A percentile compares a stretch with the other conserved stretches of the same genome.
These are phyloP conservation scores for Dynastes tityus DNA, from an alignment of 2,888 invertebrate species.

Conservation along the genomic window DNA sequence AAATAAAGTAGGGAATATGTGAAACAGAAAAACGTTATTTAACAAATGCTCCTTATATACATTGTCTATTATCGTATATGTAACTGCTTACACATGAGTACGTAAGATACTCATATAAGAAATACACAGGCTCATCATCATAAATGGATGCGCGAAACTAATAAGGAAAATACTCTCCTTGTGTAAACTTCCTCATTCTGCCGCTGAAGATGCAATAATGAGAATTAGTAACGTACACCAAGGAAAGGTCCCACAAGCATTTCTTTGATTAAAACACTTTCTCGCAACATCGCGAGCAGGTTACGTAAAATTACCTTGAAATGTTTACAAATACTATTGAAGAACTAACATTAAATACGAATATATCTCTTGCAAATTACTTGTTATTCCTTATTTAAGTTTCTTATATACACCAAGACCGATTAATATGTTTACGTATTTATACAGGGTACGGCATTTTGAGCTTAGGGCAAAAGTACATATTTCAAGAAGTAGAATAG, in stretches of 20 bases:
- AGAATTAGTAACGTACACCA: conserved; percentile 19
- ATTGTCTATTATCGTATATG: conserved; percentile 25
- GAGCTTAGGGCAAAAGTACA: no score
- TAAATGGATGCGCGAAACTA: conserved; percentile 18
- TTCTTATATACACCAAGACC: no score
- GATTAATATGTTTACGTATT: no score
- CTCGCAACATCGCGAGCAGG: background rate
- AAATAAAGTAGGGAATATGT: background rate
- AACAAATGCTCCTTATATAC: conserved; percentile 19
- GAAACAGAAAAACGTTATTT: conserved; percentile 25
- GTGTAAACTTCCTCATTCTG: conserved; percentile 41
- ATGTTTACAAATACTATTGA: background rate
- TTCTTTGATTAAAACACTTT: conserved; percentile 41
- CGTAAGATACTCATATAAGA: conserved; percentile 8
- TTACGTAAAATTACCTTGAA: conserved; percentile 39
- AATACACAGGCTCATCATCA: conserved; percentile 2
- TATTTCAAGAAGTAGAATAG: no score
- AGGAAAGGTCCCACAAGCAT: conserved; percentile 40
- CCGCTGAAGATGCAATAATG: conserved; percentile 16
- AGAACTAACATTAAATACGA: background rate
- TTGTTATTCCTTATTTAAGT: no score
- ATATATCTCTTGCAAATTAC: background rate
- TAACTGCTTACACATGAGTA: background rate
- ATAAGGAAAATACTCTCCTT: conserved; percentile 41
- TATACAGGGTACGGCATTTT: no score